phyloP scores from a whole-genome alignment of 2,888 invertebrate species.

The Eledona agricola region DNA sequence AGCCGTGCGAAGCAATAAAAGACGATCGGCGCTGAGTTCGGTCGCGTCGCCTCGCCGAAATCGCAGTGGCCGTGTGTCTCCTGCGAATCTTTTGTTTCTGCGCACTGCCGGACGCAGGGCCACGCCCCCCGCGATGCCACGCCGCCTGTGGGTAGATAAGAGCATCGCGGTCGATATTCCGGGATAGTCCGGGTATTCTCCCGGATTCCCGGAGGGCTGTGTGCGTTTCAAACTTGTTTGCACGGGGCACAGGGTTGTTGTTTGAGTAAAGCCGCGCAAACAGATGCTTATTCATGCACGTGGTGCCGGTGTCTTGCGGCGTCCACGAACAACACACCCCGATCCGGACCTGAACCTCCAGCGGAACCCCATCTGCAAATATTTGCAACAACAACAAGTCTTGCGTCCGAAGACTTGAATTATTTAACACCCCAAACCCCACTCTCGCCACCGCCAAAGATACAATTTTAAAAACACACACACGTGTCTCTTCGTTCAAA shows the following conservation, averaged over 20 bases:
- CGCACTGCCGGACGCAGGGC: conserved; percentile 56
- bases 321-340: no score
- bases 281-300: conserved; percentile 47
- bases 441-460: no score
- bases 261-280: conserved; percentile 46
- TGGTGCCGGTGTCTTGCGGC: conserved; percentile 33
- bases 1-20: conserved; percentile 47
- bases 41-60: conserved; percentile 46
- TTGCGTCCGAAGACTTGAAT: no score
- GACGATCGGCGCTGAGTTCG: conserved; percentile 41
- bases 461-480: no score
- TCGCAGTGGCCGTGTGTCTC: conserved; percentile 50
- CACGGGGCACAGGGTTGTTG: conserved; percentile 42
- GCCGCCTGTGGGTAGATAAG: conserved; percentile 58
- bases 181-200: conserved; percentile 55
- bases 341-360: no score
- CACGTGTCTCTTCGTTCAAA: no score
- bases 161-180: conserved; percentile 60
- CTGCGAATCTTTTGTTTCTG: conserved; percentile 50
- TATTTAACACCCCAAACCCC: no score
- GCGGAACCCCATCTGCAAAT: no score
- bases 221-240: conserved; percentile 57
- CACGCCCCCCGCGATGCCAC: conserved; percentile 56
- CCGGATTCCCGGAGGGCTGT: conserved; percentile 48
- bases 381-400: no score